A percentile compares a stretch with the other conserved stretches of the same genome.
phyloP scores from a whole-genome alignment of 2,888 invertebrate species.

The Chloromyia formosa region DNA sequence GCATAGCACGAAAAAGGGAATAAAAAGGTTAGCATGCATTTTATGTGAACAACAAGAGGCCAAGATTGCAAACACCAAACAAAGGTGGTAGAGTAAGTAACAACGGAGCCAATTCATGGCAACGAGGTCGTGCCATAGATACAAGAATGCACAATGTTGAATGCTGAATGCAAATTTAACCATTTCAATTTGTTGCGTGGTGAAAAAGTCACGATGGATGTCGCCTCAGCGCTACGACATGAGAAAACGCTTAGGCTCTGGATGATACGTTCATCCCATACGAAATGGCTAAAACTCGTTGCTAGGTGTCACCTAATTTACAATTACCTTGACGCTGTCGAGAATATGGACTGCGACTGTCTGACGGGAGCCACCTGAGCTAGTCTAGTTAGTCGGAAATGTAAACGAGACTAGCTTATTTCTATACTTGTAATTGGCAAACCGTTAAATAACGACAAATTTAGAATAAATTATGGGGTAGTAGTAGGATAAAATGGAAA shows the following conservation, averaged over 20 bases:
- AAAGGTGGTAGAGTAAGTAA: too few relatives aligned
- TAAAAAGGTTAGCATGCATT: background rate
- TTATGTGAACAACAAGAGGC: too few relatives aligned
- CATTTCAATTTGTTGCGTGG: slow-evolving; percentile 10
- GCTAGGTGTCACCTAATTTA: background rate
- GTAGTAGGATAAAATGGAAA: background rate
- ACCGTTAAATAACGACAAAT: background rate
- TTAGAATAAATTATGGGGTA: background rate
- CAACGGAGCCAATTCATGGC: background rate
- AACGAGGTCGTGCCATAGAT: background rate
- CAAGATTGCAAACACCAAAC: too few relatives aligned
- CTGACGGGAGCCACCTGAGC: background rate
- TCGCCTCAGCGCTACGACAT: background rate
- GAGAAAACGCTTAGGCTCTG: background rate
- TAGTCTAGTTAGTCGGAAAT: background rate
- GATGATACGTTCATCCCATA: background rate
- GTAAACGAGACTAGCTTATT: background rate
- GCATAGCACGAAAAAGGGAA: background rate
- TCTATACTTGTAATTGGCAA: background rate
- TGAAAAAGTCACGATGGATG: background rate
- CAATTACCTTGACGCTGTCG: background rate
- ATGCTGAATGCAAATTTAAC: background rate
- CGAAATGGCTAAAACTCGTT: background rate
- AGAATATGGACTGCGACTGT: background rate
- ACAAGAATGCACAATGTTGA: background rate